Base-by-base conservation (phyloP, 2,797 vertebrate species). In the Spondyliosoma cantharus region DNA sequence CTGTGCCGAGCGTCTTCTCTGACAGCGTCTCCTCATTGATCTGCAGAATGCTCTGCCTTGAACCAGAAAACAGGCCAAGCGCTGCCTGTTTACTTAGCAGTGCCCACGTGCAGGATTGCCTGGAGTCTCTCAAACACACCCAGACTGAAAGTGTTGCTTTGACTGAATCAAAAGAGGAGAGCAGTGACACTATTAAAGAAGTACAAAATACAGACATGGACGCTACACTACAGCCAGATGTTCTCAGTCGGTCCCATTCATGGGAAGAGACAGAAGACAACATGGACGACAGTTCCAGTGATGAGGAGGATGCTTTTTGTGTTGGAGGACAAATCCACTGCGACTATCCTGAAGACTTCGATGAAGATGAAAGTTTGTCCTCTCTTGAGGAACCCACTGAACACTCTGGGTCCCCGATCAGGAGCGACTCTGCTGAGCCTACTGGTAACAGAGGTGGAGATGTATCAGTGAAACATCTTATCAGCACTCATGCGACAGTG, bases 341-440 rank as follows among this genome's bases (percentile, higher is more conserved):
- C 2, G 81, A 84, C 45, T 96, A 96, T 73, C 92, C 94, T 2
- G 95, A 96, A 22, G 95, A 96, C 85, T 96, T 96, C 90, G 95
- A 95, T 22, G 95, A 95, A 29, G 91, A 93, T 46, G 93, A 93
- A 12, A 94, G 91, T 59, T 53, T 82, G 64, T 91, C 93, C 22
- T 94, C 93, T 25, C 22, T 46, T 2, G 93, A 92, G 58, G 93
- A 91, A 52, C 71, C 57, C 42, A 86, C 84, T 42, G 87, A 92
- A 49, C n/a, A n/a, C 6, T 69, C 63, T 3, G 70, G 58, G 12
- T 80, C 60, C 3, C 75, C 37, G 45, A 71, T 14, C 70, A 86
- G 73, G 25, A 89, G 82, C 42, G 54, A 71, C 3, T 88, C 81
- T 58, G 86, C 88, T 20, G 91, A 93, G 20, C 57, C 80, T 49